Evolutionary conservation across 2,797 vertebrate species (phyloP).

Genomic region (Alcedo atthis): DNA sequence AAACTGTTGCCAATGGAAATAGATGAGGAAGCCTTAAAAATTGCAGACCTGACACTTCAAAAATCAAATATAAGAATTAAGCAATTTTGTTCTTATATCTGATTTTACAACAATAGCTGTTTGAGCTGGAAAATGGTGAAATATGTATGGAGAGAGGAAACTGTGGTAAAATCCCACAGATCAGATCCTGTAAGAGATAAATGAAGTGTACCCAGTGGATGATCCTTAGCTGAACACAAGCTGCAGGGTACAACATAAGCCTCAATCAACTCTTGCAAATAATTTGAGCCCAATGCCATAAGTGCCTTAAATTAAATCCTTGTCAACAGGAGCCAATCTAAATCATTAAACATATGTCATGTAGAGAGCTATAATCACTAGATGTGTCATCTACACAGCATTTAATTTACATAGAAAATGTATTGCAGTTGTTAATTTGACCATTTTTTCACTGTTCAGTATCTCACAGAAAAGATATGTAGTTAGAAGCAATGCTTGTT

Average conservation of each 20-base stretch:
- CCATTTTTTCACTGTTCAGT: not conserved
- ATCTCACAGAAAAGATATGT: not conserved
- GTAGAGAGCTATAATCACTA: constrained; percentile 6
- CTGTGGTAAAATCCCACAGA: not conserved
- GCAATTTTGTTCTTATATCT: not conserved
- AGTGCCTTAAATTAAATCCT: constrained; percentile 68
- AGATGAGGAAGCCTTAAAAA: not conserved
- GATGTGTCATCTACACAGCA: not conserved
- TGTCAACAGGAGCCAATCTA: constrained; percentile 58
- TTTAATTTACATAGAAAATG: not conserved
- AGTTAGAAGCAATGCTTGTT: not conserved
- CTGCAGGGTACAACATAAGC: constrained; percentile 54
- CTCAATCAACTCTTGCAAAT: constrained; percentile 64
- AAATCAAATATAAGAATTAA: not conserved
- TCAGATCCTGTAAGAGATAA: not conserved
- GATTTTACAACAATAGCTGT: not conserved
- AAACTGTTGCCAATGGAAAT: not conserved
- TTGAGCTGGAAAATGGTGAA: not conserved
- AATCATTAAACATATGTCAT: constrained; percentile 55
- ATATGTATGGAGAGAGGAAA: not conserved
- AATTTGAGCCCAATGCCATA: constrained; percentile 49
- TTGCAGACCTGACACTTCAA: rapidly evolving
- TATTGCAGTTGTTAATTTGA: not conserved
- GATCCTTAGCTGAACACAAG: constrained; percentile 52
- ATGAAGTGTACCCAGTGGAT: not conserved